These are phyloP conservation scores for Papilio helenus DNA, from an alignment of 1,140 invertebrate genomes.

Conservation along the genomic window DNA sequence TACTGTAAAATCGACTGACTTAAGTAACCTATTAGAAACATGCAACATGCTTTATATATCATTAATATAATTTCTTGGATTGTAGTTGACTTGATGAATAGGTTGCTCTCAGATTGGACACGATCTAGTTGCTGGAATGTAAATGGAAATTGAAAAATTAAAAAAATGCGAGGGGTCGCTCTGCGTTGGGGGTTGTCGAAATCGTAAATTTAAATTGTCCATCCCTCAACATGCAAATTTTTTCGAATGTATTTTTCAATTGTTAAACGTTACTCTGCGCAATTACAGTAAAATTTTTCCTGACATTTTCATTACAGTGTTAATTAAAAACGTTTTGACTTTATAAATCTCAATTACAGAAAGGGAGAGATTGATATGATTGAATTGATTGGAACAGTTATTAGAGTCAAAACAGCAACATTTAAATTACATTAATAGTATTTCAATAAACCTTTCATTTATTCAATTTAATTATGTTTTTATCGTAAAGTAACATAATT, in stretches of 20 bases:
- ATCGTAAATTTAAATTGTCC: slow-evolving; percentile 82
- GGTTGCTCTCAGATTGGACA: slow-evolving; percentile 31
- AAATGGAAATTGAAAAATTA: slow-evolving; percentile 82
- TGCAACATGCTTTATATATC: neutral
- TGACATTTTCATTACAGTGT: neutral
- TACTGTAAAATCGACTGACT: neutral
- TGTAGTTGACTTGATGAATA: neutral
- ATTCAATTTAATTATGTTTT: neutral
- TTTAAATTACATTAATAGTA: too few species aligned
- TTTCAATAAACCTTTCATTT: neutral
- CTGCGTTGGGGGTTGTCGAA: slow-evolving; percentile 63
- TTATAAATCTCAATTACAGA: neutral
- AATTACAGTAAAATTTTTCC: slow-evolving; percentile 7
- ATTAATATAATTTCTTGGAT: neutral
- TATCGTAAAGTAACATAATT: neutral
- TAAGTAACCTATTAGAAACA: neutral
- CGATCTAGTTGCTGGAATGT: slow-evolving; percentile 64
- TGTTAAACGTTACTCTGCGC: slow-evolving; percentile 46
- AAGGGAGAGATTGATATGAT: too few species aligned
- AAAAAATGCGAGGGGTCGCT: slow-evolving; percentile 77
- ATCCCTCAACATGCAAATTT: slow-evolving; percentile 78
- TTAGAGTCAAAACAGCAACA: too few species aligned
- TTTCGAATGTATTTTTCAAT: slow-evolving; percentile 69
- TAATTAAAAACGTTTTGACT: neutral
- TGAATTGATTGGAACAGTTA: too few species aligned